Conservation (phyloP, 2,113 vertebrate species). For the Alethe castanea region DNA sequence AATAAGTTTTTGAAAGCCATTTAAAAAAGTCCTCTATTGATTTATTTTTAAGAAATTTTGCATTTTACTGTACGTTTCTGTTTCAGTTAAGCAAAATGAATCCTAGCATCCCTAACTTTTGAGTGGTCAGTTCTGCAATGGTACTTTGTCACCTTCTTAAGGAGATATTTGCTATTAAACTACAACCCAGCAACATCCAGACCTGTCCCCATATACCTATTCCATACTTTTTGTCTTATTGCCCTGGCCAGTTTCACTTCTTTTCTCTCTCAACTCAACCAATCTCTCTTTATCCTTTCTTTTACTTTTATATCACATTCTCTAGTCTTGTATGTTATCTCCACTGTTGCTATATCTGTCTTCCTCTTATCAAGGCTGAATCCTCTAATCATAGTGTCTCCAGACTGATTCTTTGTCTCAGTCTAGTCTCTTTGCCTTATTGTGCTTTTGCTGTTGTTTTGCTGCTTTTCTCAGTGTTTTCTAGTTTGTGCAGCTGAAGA, state of each 20-base stretch:
- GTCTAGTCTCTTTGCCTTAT: not conserved
- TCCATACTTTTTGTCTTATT: not conserved
- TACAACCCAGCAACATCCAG: not conserved
- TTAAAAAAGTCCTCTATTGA: not conserved
- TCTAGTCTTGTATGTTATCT: not conserved
- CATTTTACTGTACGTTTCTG: not conserved
- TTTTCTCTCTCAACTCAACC: not conserved
- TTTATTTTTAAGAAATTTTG: not conserved
- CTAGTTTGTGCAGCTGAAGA: conserved; percentile 3
- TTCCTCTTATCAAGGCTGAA: not conserved
- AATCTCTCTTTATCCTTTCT: not conserved
- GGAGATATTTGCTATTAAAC: not conserved
- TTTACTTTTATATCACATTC: not conserved
- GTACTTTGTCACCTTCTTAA: not conserved
- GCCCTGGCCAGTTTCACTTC: not conserved
- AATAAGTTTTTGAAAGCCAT: not conserved
- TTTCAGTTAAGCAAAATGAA: not conserved
- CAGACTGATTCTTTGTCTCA: conserved; percentile 19
- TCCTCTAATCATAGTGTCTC: not conserved
- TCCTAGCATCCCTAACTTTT: not conserved
- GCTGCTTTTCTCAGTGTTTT: not conserved
- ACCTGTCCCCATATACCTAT: not conserved
- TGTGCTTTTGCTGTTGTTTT: not conserved
- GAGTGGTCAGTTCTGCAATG: not conserved
- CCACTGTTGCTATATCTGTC: not conserved